phyloP scores from a whole-genome alignment of 2,113 vertebrate species.

The Silurus meridionalis region DNA sequence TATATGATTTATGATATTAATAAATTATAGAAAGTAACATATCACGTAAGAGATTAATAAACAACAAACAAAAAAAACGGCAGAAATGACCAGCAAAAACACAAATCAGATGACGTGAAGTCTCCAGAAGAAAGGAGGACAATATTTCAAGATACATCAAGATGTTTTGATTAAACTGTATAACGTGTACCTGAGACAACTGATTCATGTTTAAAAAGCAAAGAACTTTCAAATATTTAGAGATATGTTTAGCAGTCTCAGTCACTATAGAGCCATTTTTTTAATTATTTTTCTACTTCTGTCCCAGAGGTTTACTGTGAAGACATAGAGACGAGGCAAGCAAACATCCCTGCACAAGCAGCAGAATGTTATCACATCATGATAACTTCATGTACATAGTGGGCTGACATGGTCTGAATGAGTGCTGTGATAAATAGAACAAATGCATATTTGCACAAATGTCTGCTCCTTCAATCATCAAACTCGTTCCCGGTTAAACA shows the following conservation, averaged over 20 bases:
- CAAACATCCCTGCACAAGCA: conserved; percentile 5
- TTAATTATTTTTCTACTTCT: not conserved
- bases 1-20: too few relatives aligned
- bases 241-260: not conserved
- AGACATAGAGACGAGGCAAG: conserved; percentile 1
- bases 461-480: conserved; percentile 28
- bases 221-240: not conserved
- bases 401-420: conserved; percentile 16
- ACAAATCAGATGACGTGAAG: not conserved
- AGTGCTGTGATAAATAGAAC: conserved; percentile 34
- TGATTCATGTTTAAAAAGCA: not conserved
- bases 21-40: not conserved
- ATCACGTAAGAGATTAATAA: not conserved
- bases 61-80: not conserved
- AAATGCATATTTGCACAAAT: conserved; percentile 43
- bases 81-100: not conserved
- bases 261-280: not conserved
- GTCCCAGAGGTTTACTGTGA: conserved; percentile 7
- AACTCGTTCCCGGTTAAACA: not conserved
- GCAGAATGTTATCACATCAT: conserved; percentile 27
- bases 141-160: not conserved
- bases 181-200: not conserved
- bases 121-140: not conserved
- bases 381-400: conserved; percentile 42
- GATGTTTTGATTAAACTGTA: not conserved